Evolutionary conservation across 2,888 invertebrate species (phyloP).

Genomic region (Imbricaverruca yamaguchii): DNA sequence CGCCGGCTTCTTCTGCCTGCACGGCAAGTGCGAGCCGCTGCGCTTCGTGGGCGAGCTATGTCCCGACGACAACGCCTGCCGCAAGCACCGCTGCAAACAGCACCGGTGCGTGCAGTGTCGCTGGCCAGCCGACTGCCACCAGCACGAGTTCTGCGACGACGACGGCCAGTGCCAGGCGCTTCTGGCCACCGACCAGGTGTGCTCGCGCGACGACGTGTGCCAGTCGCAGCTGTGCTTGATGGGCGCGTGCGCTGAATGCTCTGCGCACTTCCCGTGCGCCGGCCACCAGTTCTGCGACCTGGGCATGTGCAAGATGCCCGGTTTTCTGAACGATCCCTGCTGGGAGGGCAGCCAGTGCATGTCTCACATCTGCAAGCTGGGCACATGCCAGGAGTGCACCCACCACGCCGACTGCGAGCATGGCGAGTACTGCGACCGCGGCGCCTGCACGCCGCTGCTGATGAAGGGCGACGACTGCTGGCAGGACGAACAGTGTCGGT

Average conservation of each 20-base stretch:
- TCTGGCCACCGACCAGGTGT: background rate
- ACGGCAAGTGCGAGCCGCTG: background rate
- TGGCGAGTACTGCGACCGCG: background rate
- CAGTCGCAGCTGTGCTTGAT: background rate
- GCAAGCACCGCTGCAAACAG: too few relatives aligned
- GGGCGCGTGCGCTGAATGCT: background rate
- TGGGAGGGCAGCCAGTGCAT: background rate
- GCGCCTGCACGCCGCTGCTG: background rate
- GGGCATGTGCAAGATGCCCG: background rate
- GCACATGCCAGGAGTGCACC: background rate
- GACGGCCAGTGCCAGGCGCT: too few relatives aligned
- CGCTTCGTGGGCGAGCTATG: background rate
- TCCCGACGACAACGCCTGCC: too few relatives aligned
- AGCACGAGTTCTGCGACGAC: too few relatives aligned
- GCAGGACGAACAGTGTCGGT: background rate
- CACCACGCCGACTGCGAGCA: background rate
- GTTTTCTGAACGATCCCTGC: background rate
- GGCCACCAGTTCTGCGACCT: background rate
- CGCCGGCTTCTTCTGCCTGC: background rate
- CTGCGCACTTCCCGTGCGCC: background rate
- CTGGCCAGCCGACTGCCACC: too few relatives aligned
- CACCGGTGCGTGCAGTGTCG: too few relatives aligned
- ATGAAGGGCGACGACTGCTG: background rate
- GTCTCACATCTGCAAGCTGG: background rate
- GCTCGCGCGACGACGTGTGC: background rate